Evolutionary conservation across 2,888 invertebrate genomes (phyloP), one percentile per base, ranked within the genome.

Genomic region (Lordiphosa fenestrarum): DNA sequence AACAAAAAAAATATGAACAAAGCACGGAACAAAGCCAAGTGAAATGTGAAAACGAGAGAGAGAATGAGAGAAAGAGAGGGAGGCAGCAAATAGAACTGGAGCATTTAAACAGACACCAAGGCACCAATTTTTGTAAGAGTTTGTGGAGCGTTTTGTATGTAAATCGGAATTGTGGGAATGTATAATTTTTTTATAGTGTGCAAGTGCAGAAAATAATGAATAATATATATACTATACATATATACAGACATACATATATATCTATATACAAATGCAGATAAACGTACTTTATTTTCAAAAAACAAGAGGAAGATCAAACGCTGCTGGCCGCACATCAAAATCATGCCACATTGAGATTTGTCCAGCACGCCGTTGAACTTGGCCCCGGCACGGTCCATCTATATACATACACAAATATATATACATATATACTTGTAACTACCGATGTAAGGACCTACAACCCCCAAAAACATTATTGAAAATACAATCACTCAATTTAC

Each of bases 401-500:
- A 25, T 25, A 25, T 9, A 23, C 12, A 35, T 12, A 19, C 10
- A 42, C n/a, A n/a, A n/a, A n/a, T n/a, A n/a, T n/a, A n/a, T 12
- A 25, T 30, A 25, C 12, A 42, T 25, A 42, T 13, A 42, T 46
- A 58, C 50, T 41, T 23, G 30, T 25, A 54, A n/a, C 33, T 35
- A 46, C 30, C 19, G 19, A 47, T 47, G 33, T 47, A 47, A 35
- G 35, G 21, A 47, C 10, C 33, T 44, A 44, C 23, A 44, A 19
- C 30, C 33, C 55, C 85, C 76, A 69, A 30, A 9, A 30, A 30
- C 9, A 75, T 67, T 80, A 80, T 80, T 74, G 75, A 69, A 50
- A 64, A 71, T 71, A 74, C 84, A 78, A 85, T 85, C 78, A 85
- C 85, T 85, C 84, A 80, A 85, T 85, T 85, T 78, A 83, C 81